phyloP scores from a whole-genome alignment of 1,140 invertebrate genomes.

The Drosophila murphyi region DNA sequence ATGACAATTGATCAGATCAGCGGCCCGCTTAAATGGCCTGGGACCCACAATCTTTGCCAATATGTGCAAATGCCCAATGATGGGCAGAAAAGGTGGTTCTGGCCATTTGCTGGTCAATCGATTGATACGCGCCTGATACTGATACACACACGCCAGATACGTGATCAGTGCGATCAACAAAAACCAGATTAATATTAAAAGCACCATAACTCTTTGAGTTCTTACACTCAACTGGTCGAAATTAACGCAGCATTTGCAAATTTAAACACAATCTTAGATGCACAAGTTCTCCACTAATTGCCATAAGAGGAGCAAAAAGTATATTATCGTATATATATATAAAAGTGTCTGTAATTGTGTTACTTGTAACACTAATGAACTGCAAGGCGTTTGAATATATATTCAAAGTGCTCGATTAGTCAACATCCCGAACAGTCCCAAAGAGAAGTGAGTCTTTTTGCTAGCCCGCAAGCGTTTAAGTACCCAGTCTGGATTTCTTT shows the following conservation, averaged over 20 bases:
- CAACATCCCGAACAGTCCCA: slow-evolving; percentile 23
- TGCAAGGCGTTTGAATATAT: slow-evolving; percentile 14
- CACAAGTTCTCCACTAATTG: neutral
- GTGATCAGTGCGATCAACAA: slow-evolving; percentile 9
- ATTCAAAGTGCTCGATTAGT: slow-evolving; percentile 49
- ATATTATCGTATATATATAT: neutral
- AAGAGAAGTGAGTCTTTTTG: slow-evolving; percentile 67
- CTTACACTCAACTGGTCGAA: slow-evolving; percentile 38
- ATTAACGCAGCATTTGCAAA: slow-evolving; percentile 23
- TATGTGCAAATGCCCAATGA: slow-evolving; percentile 66
- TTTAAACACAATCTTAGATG: slow-evolving; percentile 42
- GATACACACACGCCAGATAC: slow-evolving; percentile 36
- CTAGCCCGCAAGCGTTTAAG: slow-evolving; percentile 19
- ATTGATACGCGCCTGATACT: slow-evolving; percentile 51
- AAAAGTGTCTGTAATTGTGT: slow-evolving; percentile 4
- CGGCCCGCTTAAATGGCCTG: slow-evolving; percentile 35
- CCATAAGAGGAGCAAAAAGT: slow-evolving; percentile 14
- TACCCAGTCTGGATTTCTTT: slow-evolving; percentile 7
- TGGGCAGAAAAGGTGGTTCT: slow-evolving; percentile 46
- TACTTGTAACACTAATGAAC: slow-evolving; percentile 41
- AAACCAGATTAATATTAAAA: slow-evolving; percentile 34
- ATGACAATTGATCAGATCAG: slow-evolving; percentile 36
- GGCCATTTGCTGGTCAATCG: slow-evolving; percentile 63
- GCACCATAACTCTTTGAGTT: slow-evolving; percentile 41
- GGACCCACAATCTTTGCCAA: slow-evolving; percentile 52